These are phyloP conservation scores for Euglossa dilemma DNA, from an alignment of 1,140 invertebrate species.

Conservation along the genomic window DNA sequence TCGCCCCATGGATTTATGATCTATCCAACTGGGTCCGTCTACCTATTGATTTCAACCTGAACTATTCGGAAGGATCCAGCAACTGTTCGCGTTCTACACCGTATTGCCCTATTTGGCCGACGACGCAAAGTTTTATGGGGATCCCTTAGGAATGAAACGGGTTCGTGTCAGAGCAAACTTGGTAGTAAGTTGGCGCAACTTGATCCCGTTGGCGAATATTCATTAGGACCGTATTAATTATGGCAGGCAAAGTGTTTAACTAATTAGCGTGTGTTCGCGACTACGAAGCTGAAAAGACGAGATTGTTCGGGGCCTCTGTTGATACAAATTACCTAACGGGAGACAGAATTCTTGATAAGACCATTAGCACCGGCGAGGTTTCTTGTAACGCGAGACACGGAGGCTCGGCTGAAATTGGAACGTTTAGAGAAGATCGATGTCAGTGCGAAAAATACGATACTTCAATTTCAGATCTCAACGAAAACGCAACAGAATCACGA, in stretches of 20 bases:
- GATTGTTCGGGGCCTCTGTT: neutral
- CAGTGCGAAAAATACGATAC: neutral
- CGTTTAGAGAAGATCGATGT: neutral
- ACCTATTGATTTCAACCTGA: neutral
- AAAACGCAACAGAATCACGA: no score
- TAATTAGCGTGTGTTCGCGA: conserved; percentile 34
- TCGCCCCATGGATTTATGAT: neutral
- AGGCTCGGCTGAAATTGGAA: neutral
- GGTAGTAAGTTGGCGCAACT: conserved; percentile 32
- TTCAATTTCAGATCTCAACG: neutral
- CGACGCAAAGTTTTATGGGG: conserved; percentile 4
- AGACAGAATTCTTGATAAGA: neutral
- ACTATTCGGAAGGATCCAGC: neutral
- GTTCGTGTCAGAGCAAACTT: conserved; percentile 42
- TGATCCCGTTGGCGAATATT: conserved; percentile 44
- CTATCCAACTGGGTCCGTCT: neutral
- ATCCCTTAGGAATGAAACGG: conserved; percentile 23
- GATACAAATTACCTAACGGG: conserved; percentile 19
- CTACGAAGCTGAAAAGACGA: neutral
- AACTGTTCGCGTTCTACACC: neutral
- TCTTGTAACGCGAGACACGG: neutral
- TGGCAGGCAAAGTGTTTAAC: conserved; percentile 41
- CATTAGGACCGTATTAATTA: conserved; percentile 54
- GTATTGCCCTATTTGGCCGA: neutral
- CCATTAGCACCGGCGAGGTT: neutral